phyloP scores from a whole-genome alignment of 2,797 vertebrate species.

The Peromyscus aztecus region DNA sequence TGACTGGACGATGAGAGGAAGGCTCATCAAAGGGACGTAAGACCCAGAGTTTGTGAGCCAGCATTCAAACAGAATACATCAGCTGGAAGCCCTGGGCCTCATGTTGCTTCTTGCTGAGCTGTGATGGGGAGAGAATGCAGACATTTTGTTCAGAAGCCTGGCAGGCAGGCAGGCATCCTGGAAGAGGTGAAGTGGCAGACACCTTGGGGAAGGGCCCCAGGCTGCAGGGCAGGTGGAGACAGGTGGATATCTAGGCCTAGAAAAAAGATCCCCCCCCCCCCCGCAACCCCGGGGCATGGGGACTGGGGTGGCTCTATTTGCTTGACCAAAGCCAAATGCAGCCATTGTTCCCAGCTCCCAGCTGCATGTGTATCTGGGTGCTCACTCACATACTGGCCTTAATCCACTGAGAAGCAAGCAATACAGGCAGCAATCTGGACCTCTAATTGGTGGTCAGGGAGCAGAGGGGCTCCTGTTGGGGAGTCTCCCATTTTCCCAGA shows the following conservation, averaged over 20 bases:
- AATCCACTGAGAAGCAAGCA: background rate
- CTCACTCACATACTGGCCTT: background rate
- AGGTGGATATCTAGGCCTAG: background rate
- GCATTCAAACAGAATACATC: rapidly evolving
- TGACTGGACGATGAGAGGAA: background rate
- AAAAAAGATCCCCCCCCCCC: background rate
- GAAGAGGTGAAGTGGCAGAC: background rate
- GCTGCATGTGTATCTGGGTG: background rate
- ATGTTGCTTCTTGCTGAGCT: background rate
- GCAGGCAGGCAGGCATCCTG: background rate
- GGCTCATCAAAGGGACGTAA: background rate
- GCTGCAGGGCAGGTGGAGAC: no score
- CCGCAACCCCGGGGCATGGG: background rate
- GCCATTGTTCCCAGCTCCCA: background rate
- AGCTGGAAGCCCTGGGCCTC: background rate
- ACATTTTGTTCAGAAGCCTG: background rate
- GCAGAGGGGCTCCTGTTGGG: background rate
- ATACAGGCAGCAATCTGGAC: background rate
- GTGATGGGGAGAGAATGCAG: background rate
- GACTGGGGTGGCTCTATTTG: background rate
- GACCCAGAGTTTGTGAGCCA: background rate
- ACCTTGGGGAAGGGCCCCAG: background rate
- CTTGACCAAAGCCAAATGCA: background rate
- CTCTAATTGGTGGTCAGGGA: background rate
- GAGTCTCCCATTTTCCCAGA: background rate